Base-by-base conservation (phyloP, 2,113 vertebrate species). In the Turnix velox region DNA sequence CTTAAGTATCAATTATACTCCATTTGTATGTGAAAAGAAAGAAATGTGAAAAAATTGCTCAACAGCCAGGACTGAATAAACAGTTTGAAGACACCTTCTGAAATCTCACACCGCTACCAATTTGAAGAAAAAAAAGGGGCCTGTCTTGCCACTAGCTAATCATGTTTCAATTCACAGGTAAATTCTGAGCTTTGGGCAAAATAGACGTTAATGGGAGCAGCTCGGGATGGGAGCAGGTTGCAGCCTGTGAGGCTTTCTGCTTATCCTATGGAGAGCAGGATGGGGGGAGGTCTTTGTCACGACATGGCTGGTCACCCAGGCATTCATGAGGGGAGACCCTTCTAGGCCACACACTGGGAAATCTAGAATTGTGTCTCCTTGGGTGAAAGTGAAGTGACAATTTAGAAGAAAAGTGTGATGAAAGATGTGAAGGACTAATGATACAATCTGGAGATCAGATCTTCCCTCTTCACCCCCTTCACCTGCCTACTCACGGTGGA, bases 181-280 rank as follows among this genome's bases (percentile, higher is more conserved):
- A 91, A 83, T 92, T 79, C 82, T 62, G 61, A 85, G 81, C 71
- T 94, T 87, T 89, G 78, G 69, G 89, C 62, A 77, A 87, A 89
- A 91, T 33, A 89, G 37, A 39, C 17, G 0, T 66, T 66, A 73
- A 84, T 51, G 74, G 76, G 62, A 93, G 45, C 16, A 79, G 57
- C 33, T 65, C 4, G 1, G 66, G 76, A 69, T 51, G 55, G 63
- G 2, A 2, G 30, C 66, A 78, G 71, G 73, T 13, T 82, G 74
- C 62, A 93, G 78, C 81, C 73, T 84, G 88, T 0, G 7, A 81
- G 14, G 13, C 33, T 45, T 68, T 73, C 78, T 79, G 52, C 78
- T 90, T 3, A 4, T 57, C 40, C 66, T 33, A n/a, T 0, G 0
- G 18, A 37, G n/a, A 23, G 6, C 2, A 1, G 61, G 52, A 51